Evolutionary conservation across 2,797 vertebrate genomes (phyloP), one percentile per base, ranked within the genome.

Genomic region (Melopsittacus undulatus): DNA sequence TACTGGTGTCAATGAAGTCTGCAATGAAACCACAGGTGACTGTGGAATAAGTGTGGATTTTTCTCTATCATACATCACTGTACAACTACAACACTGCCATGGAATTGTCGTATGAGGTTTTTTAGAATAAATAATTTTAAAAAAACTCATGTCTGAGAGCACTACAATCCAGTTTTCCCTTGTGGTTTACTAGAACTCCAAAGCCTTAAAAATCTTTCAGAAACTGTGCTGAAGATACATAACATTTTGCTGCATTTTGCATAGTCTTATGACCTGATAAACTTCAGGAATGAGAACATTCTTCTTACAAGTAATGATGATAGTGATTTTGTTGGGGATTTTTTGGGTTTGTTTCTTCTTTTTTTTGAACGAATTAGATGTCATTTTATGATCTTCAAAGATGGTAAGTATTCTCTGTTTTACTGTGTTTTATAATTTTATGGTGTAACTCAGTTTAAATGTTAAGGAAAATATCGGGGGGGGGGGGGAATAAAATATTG

Each of bases 301-400:
- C 4, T 59, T 79, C 2, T 54, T 24, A 12, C 4, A 49, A 62
- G 3, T 17, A 32, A 13, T 7, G 9, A 23, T 64, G 6, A 4
- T 30, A 13, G 9, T 45, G 10, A 51, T 16, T 22, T 5, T 57
- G 6, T 17, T 42, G 2, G 0, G 1, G 7, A 23, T 36, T 5
- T 38, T 27, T 36, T 42, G 36, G 36, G 36, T 36, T 36, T 36
- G 36, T 36, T 36, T 36, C 36, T 36, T 36, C 36, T 24, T 29
- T 27, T 36, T 42, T 34, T 30, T 22, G 1, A n/a, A n/a, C 12
- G 10, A 2, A 48, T 73, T 34, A 14, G 4, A 1, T 64, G 4
- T 3, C 3, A 45, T 83, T 42, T 64, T 12, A 29, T 38, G 20
- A 52, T 34, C 7, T 76, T 48, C 26, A 34, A 68, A 10, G 2